A percentile compares a stretch with the other conserved stretches of the same genome.
phyloP scores from a whole-genome alignment of 2,113 vertebrate species.

The Phrynosoma blainvillii region DNA sequence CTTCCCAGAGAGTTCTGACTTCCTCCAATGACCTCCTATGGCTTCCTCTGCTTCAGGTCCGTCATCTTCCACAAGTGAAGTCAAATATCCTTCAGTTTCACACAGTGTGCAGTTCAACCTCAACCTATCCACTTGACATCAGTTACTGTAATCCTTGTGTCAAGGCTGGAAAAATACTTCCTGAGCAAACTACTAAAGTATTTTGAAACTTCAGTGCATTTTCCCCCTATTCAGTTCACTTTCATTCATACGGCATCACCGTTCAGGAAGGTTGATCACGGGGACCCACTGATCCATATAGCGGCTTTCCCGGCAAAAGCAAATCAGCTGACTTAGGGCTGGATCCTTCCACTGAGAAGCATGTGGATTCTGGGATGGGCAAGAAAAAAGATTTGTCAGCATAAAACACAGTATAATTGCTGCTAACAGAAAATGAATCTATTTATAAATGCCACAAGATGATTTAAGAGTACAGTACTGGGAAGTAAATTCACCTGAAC shows the following conservation, averaged over 20 bases:
- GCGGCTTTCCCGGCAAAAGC: constrained; percentile 95
- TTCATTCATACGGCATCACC: constrained; percentile 76
- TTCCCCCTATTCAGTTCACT: constrained; percentile 54
- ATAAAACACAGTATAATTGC: constrained; percentile 7
- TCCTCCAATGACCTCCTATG: constrained; percentile 46
- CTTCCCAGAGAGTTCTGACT: constrained; percentile 42
- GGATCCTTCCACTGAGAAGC: constrained; percentile 88
- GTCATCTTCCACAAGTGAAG: constrained; percentile 50
- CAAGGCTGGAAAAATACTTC: constrained; percentile 68
- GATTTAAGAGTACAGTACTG: neutral
- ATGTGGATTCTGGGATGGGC: constrained; percentile 85
- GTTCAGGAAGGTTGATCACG: constrained; percentile 91
- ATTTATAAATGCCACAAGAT: neutral
- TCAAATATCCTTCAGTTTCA: constrained; percentile 49
- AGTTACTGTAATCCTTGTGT: constrained; percentile 63
- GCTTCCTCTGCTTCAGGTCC: constrained; percentile 46
- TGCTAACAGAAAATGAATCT: neutral
- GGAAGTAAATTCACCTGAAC: neutral
- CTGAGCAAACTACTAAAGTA: constrained; percentile 79
- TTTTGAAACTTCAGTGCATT: constrained; percentile 81
- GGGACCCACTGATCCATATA: constrained; percentile 96
- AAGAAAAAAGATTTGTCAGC: neutral
- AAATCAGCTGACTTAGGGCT: constrained; percentile 90
- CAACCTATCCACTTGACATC: constrained; percentile 56
- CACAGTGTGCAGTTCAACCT: constrained; percentile 49